Evolutionary conservation across 2,113 vertebrate genomes (phyloP).

Genomic region (Hydropotes inermis): DNA sequence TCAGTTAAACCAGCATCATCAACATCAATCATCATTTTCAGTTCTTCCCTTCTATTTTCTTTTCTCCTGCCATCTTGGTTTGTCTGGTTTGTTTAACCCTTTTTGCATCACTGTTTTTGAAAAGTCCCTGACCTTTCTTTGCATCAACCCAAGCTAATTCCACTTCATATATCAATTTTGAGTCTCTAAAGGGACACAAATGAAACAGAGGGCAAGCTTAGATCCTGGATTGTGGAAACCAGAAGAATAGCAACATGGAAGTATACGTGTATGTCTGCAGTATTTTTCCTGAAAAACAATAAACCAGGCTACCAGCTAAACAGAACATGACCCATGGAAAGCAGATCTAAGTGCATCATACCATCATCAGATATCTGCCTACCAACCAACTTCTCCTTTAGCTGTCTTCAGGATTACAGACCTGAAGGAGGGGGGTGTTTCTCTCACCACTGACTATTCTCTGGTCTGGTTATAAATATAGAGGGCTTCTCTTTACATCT

Average conservation of each 20-base stretch:
- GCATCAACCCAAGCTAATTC: background rate
- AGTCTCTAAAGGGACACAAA: slow-evolving; percentile 20
- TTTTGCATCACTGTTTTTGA: slow-evolving; percentile 12
- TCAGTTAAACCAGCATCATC: slow-evolving; percentile 22
- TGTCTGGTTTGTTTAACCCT: background rate
- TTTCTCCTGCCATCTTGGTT: background rate
- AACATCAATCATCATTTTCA: slow-evolving; percentile 58
- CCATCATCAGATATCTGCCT: background rate
- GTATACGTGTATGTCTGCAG: background rate
- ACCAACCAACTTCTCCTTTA: background rate
- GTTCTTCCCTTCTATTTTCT: background rate
- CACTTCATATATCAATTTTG: slow-evolving; percentile 7
- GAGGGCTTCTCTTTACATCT: background rate
- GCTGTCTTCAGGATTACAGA: background rate
- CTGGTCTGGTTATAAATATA: background rate
- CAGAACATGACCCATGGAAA: background rate
- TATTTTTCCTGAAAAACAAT: background rate
- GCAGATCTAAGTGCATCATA: background rate
- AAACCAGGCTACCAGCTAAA: background rate
- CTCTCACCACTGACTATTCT: background rate
- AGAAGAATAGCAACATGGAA: background rate
- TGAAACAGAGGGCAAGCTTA: background rate
- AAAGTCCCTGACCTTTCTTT: slow-evolving; percentile 22
- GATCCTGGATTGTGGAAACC: background rate
- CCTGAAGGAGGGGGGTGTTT: background rate